These are phyloP conservation scores for Cataglyphis livida DNA, from an alignment of 2,888 invertebrate genomes.

Conservation along the genomic window DNA sequence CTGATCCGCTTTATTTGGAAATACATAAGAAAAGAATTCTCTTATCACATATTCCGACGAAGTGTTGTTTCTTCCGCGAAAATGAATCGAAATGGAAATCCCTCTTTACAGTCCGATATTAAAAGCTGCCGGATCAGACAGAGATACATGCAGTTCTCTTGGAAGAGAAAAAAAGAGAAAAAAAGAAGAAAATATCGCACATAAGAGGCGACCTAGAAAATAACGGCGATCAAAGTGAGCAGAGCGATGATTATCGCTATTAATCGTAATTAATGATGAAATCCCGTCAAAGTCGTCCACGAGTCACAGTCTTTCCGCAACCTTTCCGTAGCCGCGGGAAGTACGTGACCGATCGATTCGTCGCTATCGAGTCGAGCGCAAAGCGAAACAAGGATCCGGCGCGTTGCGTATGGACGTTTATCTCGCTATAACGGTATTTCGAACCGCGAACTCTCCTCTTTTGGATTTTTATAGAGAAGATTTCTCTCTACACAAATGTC, in stretches of 20 bases:
- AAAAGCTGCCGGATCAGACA: neutral
- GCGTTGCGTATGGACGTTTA: conserved; percentile 26
- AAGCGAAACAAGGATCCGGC: conserved; percentile 16
- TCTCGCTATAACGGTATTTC: conserved; percentile 35
- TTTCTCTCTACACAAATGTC: neutral
- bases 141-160: neutral
- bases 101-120: neutral
- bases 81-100: neutral
- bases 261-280: conserved; percentile 66
- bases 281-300: conserved; percentile 65
- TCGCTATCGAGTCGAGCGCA: conserved; percentile 21
- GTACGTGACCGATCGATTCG: conserved; percentile 50
- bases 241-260: conserved; percentile 46
- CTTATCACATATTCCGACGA: neutral
- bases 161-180: neutral
- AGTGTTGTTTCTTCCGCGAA: neutral
- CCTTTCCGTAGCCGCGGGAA: conserved; percentile 43
- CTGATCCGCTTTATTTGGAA: neutral
- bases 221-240: conserved; percentile 29
- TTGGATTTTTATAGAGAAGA: neutral
- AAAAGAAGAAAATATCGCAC: conserved; percentile 18
- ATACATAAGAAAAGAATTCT: neutral
- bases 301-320: neutral
- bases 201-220: conserved; percentile 50
- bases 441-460: conserved; percentile 18